Percentiles rank a stretch among this genome's conserved stretches.
phyloP scores from a whole-genome alignment of 1,140 invertebrate species.

The Eueides isabella region DNA sequence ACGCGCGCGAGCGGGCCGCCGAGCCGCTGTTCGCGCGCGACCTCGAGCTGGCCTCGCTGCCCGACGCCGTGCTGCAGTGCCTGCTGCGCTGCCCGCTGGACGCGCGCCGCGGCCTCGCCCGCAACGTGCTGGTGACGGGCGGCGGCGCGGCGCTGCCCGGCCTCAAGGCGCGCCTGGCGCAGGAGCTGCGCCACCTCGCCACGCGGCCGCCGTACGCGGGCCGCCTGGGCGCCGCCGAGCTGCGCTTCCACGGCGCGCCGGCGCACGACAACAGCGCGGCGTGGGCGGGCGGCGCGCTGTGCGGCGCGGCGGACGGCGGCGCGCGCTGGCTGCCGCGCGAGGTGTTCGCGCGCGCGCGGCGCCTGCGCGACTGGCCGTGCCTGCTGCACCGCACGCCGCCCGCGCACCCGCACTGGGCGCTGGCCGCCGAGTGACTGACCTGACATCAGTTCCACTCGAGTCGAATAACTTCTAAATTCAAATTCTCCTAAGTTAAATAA shows the following conservation, averaged over 20 bases:
- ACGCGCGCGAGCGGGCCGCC: slow-evolving; percentile 54
- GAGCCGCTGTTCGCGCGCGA: slow-evolving; percentile 64
- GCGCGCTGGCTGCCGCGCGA: slow-evolving; percentile 89
- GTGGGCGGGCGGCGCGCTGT: slow-evolving; percentile 87
- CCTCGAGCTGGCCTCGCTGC: slow-evolving; percentile 62
- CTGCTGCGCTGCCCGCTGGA: slow-evolving; percentile 63
- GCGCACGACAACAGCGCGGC: slow-evolving; percentile 50
- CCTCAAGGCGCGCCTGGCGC: slow-evolving; percentile 55
- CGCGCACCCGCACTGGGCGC: slow-evolving; percentile 30
- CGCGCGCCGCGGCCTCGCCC: slow-evolving; percentile 58
- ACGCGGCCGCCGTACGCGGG: slow-evolving; percentile 56
- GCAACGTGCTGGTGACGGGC: slow-evolving; percentile 61
- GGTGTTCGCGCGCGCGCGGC: slow-evolving; percentile 86
- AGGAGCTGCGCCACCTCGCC: slow-evolving; percentile 57
- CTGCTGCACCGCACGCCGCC: slow-evolving; percentile 84
- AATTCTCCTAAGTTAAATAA: too few relatives aligned
- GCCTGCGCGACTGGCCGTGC: slow-evolving; percentile 91
- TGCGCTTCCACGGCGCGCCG: slow-evolving; percentile 60
- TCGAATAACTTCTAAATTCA: too few relatives aligned
- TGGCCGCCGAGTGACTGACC: slow-evolving; percentile 6
- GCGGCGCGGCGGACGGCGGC: slow-evolving; percentile 91
- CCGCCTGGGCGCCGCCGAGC: slow-evolving; percentile 43
- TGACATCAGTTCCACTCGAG: too few relatives aligned
- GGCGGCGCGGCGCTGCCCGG: slow-evolving; percentile 61
- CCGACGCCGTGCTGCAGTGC: slow-evolving; percentile 64